These are phyloP conservation scores for Ooceraea biroi DNA, from an alignment of 1,140 invertebrate species.

Conservation along the genomic window DNA sequence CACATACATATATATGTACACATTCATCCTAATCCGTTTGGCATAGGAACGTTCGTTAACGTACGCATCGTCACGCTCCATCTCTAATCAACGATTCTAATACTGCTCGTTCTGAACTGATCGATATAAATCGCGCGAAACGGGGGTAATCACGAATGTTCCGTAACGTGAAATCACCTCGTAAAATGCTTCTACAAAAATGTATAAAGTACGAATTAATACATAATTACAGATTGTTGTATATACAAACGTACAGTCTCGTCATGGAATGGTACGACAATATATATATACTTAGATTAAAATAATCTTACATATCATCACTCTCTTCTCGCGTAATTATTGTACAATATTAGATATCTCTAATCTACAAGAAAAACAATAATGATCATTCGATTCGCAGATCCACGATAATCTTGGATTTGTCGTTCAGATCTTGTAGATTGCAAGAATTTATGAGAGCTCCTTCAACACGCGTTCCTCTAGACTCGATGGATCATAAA, in stretches of 20 bases:
- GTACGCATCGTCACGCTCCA: constrained; percentile 62
- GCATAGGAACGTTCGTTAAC: constrained; percentile 72
- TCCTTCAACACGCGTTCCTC: neutral
- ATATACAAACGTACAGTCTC: constrained; percentile 83
- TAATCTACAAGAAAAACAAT: constrained; percentile 12
- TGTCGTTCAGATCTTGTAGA: neutral
- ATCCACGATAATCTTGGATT: constrained; percentile 9
- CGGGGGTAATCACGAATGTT: constrained; percentile 62
- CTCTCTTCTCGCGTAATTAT: constrained; percentile 62
- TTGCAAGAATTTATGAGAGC: neutral
- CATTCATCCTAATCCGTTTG: constrained; percentile 62
- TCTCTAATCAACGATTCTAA: constrained; percentile 69
- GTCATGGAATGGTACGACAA: constrained; percentile 83
- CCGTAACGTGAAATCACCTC: constrained; percentile 70
- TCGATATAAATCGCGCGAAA: constrained; percentile 49
- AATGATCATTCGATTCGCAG: constrained; percentile 37
- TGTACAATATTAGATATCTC: constrained; percentile 65
- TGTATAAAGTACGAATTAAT: constrained; percentile 74
- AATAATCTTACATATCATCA: constrained; percentile 61
- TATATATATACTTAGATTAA: constrained; percentile 72
- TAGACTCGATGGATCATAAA: neutral
- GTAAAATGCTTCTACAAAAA: constrained; percentile 76
- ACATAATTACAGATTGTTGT: constrained; percentile 78
- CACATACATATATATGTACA: no score
- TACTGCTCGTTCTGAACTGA: constrained; percentile 68